Evolutionary conservation across 1,140 invertebrate species (phyloP), one percentile per base, ranked within the genome.

Genomic region (Limonius californicus): DNA sequence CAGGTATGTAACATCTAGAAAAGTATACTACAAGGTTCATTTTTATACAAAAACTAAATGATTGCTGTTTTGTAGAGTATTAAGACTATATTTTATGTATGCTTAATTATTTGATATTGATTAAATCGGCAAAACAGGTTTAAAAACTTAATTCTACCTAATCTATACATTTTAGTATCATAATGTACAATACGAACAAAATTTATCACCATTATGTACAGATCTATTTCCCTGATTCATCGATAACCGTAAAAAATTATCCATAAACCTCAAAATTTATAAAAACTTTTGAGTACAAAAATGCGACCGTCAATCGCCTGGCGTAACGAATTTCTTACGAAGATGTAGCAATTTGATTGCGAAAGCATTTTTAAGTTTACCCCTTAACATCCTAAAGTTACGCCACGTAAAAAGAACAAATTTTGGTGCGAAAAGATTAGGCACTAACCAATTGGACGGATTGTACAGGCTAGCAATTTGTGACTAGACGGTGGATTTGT

Each of bases 381-480:
- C n/a, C n/a, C n/a, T n/a, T n/a, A 27, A 27, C 23, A 27, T 27
- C 9, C 23, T 27, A 27, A n/a, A 9, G 23, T 27, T 27, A 27
- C 23, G 3, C 23, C 23, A 27, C 9, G 3, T 27, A 27, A 27
- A 27, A 27, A 27, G 23, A 27, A 27, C 3, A 27, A 27, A 27
- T 27, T 27, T 45, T 45, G 4, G 42, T 45, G 42, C 12, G 19
- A 21, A 50, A 50, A 7, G 16, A 50, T 50, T 50, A 61, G 54
- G 59, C 59, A 61, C 59, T 61, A 61, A 61, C 54, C 53, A 54
- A 39, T 19, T 61, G 59, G 59, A 61, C 59, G 59, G 59, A 55
- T 61, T 43, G 30, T 30, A 23, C 54, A 55, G 12, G 20, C 21
- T 50, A 50, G 16, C 14, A 8, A 50, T 50, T 50, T 50, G 16